Base-by-base conservation (phyloP, 1,140 invertebrate species). In the Metopolophium dirhodum region DNA sequence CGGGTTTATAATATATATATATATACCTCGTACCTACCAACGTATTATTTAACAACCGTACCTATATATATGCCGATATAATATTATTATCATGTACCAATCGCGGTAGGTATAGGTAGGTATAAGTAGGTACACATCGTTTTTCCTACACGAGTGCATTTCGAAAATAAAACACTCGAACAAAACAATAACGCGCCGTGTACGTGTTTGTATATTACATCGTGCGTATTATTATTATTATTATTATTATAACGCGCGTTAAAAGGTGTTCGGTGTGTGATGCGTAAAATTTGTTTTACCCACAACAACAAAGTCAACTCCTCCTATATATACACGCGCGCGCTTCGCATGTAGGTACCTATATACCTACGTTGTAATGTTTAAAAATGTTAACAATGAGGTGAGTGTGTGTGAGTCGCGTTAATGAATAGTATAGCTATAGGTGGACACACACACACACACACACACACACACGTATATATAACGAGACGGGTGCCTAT, bases 341-440 rank as follows among this genome's bases (percentile, higher is more conserved):
- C 61, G 30, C 61, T 77, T 77, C 61, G 61, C 61, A 68, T n/a
- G 61, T 68, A 68, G 22, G 37, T 41, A 20, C 49, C 49, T 14
- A 18, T 47, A 47, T n/a, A n/a, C n/a, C 49, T 54, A 54, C 37
- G 22, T 68, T 4, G 9, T 77, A 35, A 77, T 86, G 22, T 22
- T 41, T 35, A 88, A 88, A 41, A 88, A 88, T 11, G n/a, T 51
- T 88, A 88, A 88, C 86, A 88, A 88, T 88, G n/a, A 88, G n/a
- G 7, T 26, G 86, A 22, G 86, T 35, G 86, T 87, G 37, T 41
- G 41, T n/a, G 30, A 51, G 86, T 88, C 23, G 7, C 30, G 30
- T 87, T 47, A 87, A 87, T 49, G 85, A 87, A 87, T 49, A 47
- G 45, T n/a, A 47, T 86, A 87, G 30, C 11, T 30, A 82, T 35